Conservation (phyloP, 2,797 vertebrate genomes). For the Mionectes olivaceus region DNA sequence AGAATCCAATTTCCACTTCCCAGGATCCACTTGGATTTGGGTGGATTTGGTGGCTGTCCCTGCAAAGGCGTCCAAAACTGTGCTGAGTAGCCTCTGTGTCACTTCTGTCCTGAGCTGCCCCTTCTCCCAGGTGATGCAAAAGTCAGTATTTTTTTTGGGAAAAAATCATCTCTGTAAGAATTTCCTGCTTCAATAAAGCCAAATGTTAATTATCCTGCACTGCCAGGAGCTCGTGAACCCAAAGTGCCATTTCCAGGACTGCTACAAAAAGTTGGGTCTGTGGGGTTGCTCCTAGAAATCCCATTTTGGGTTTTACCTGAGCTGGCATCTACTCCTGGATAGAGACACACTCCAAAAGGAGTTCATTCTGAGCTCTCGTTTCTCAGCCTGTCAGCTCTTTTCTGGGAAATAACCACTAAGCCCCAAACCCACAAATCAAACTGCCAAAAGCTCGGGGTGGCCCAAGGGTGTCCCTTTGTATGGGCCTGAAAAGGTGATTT, state of each 20-base stretch:
- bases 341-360: background rate
- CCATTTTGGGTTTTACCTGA: background rate
- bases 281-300: background rate
- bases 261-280: background rate
- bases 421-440: background rate
- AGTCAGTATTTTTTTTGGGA: rapidly evolving
- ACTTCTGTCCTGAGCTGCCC: background rate
- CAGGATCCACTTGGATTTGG: background rate
- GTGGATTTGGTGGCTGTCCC: background rate
- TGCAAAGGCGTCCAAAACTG: background rate
- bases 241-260: background rate
- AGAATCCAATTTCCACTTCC: background rate
- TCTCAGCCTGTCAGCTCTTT: background rate
- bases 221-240: background rate
- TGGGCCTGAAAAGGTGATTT: background rate
- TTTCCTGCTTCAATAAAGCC: background rate
- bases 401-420: background rate
- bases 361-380: background rate
- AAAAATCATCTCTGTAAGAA: rapidly evolving
- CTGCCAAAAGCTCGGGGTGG: background rate
- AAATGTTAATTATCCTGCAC: background rate
- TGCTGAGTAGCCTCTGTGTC: background rate
- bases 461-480: background rate
- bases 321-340: background rate
- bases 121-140: background rate